These are phyloP conservation scores for Kryptolebias marmoratus DNA, from an alignment of 2,113 vertebrate species.

Conservation along the genomic window DNA sequence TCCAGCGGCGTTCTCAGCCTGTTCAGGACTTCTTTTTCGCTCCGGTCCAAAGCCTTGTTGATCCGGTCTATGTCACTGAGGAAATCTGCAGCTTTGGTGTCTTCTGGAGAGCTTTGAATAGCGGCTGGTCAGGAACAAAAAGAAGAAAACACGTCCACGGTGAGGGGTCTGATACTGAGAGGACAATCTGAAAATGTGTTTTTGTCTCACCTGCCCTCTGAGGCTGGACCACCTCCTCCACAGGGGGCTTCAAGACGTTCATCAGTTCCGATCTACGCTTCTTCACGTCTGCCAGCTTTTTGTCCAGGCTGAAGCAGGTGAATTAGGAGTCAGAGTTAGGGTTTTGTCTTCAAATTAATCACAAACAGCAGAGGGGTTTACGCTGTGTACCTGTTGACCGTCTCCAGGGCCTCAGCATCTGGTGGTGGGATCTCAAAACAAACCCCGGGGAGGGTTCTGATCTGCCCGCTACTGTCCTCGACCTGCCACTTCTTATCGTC, in stretches of 20 bases:
- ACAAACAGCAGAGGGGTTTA: neutral
- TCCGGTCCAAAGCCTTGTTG: constrained; percentile 72
- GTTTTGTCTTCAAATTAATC: neutral
- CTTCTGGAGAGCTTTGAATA: constrained; percentile 64
- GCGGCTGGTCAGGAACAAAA: constrained; percentile 38
- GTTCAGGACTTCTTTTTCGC: constrained; percentile 79
- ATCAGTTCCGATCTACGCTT: constrained; percentile 75
- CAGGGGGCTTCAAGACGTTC: constrained; percentile 70
- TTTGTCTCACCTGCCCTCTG: constrained; percentile 71
- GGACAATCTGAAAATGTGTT: neutral
- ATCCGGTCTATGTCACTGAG: constrained; percentile 78
- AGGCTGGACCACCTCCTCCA: constrained; percentile 68
- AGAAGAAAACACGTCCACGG: neutral
- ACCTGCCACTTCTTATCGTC: constrained; percentile 87
- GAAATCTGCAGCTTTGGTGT: constrained; percentile 73
- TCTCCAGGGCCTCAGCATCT: constrained; percentile 82
- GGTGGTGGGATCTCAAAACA: constrained; percentile 90
- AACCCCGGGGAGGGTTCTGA: constrained; percentile 82
- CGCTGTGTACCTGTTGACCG: constrained; percentile 80
- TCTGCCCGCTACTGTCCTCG: constrained; percentile 73
- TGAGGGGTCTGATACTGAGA: neutral
- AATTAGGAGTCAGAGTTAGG: neutral
- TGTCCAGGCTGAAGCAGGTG: constrained; percentile 81
- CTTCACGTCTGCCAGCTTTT: constrained; percentile 81
- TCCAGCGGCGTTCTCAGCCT: constrained; percentile 81